Percentiles rank a stretch among this genome's conserved stretches.
These are phyloP conservation scores for Pseudorhiza aurosa DNA, from an alignment of 30 jellyfish, hydroid and myxozoan genomes.

Conservation along the genomic window DNA sequence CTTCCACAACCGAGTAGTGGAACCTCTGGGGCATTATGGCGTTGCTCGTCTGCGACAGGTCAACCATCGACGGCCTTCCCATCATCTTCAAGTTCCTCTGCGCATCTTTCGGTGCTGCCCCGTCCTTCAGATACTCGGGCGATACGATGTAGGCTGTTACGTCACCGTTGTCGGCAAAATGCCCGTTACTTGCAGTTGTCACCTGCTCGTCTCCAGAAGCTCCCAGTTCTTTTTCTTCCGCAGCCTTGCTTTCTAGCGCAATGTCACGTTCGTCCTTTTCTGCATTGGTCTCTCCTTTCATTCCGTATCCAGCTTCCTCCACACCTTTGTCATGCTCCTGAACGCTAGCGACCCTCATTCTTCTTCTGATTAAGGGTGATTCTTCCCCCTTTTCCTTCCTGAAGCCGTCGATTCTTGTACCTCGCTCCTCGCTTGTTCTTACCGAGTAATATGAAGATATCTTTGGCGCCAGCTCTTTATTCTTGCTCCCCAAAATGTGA, in stretches of 20 bases:
- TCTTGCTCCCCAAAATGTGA: not conserved
- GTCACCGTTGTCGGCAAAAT: not conserved
- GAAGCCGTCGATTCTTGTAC: not conserved
- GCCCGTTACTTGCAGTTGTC: not conserved
- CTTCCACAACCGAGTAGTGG: not conserved
- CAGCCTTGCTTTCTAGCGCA: not conserved
- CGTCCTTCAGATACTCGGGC: not conserved
- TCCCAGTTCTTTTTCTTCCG: not conserved
- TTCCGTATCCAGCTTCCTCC: not conserved
- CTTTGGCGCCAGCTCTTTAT: constrained; percentile 8
- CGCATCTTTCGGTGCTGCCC: not conserved
- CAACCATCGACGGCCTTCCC: constrained; percentile 52
- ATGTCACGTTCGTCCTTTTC: not conserved
- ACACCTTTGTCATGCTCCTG: not conserved
- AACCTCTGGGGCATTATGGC: constrained; percentile 5
- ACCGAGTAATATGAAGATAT: constrained; percentile 44
- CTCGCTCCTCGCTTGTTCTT: not conserved
- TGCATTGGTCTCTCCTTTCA: not conserved
- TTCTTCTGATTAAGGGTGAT: not conserved
- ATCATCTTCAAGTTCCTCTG: not conserved
- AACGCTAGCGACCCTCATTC: not conserved
- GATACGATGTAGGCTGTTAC: not conserved
- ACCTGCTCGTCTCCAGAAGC: not conserved
- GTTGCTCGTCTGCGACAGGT: constrained; percentile 15
- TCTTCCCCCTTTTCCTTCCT: not conserved